A percentile compares a stretch with the other conserved stretches of the same genome.
phyloP scores from a whole-genome alignment of 2,797 vertebrate species.

The Pantherophis vulpinus region DNA sequence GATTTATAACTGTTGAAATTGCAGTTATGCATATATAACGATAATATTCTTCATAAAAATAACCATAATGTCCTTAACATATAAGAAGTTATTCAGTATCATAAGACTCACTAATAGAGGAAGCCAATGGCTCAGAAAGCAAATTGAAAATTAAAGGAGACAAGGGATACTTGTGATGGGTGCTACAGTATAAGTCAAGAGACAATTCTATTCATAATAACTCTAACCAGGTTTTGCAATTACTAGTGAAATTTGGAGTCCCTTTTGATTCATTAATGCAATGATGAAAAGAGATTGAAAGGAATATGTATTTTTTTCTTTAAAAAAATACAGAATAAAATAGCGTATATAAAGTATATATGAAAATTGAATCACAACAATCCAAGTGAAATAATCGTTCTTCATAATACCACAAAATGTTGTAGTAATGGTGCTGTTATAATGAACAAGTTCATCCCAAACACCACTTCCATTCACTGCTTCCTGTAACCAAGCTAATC shows the following conservation, averaged over 20 bases:
- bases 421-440: background rate
- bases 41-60: background rate
- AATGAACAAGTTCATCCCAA: background rate
- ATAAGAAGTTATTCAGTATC: background rate
- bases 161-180: background rate
- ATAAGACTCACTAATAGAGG: background rate
- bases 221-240: background rate
- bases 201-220: background rate
- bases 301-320: background rate
- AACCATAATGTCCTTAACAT: background rate
- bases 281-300: background rate
- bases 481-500: background rate
- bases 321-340: background rate
- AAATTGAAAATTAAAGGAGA: background rate
- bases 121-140: background rate
- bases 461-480: background rate
- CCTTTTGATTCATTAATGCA: background rate
- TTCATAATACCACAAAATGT: background rate
- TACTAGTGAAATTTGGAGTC: background rate
- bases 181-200: background rate
- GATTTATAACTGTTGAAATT: background rate
- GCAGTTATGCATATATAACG: background rate
- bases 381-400: background rate
- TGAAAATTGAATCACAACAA: background rate
- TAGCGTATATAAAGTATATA: background rate